phyloP scores from a whole-genome alignment of 1,140 invertebrate genomes.

The Brachionus asplanchnoidis region DNA sequence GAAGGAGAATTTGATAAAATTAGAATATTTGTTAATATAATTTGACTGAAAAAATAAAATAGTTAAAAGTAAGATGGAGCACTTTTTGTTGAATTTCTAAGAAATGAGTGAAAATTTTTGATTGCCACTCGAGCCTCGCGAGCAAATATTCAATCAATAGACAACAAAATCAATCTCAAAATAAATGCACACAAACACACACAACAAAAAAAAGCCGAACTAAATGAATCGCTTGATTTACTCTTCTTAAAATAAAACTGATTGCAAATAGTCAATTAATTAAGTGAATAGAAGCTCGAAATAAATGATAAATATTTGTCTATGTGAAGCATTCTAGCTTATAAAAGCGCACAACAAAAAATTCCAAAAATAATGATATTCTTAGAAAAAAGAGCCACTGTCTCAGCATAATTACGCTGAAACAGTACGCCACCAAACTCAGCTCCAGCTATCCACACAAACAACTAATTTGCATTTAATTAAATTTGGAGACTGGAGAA shows the following conservation, averaged over 20 bases:
- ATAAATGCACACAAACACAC: neutral
- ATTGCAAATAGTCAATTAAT: slow-evolving; percentile 25
- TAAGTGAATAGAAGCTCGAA: neutral
- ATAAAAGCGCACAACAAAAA: neutral
- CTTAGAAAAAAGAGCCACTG: neutral
- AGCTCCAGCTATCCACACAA: neutral
- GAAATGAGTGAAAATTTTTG: neutral
- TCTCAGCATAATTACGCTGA: neutral
- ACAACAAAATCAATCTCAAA: neutral
- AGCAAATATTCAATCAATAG: neutral
- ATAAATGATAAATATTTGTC: slow-evolving; percentile 26
- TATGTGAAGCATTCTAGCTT: neutral
- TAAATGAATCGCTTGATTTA: slow-evolving; percentile 10
- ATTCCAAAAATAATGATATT: neutral
- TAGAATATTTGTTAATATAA: too few relatives aligned
- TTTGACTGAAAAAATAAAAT: too few relatives aligned
- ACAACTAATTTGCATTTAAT: slow-evolving; percentile 29
- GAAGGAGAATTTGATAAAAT: too few relatives aligned
- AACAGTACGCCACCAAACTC: neutral
- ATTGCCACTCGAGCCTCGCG: neutral
- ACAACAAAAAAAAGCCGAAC: neutral
- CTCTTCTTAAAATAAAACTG: neutral
- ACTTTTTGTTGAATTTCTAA: too few relatives aligned
- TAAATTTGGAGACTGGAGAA: neutral
- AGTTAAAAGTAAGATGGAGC: too few relatives aligned